Percentiles rank a stretch among this genome's conserved stretches.
phyloP scores from a whole-genome alignment of 53 echinoderm and acorn worm species.

The Actinopyga echinites region DNA sequence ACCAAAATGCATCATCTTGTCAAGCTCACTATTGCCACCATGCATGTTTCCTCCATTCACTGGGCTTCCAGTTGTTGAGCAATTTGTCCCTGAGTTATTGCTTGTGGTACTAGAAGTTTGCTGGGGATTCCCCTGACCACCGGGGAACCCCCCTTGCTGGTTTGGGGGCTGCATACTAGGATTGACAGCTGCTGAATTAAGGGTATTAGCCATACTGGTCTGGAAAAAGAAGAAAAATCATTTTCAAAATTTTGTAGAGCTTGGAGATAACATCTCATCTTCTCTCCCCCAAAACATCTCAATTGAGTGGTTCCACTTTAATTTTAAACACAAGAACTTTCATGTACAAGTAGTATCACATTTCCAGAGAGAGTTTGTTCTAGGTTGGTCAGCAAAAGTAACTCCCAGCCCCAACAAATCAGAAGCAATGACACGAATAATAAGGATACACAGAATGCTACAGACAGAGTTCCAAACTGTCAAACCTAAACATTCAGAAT shows the following conservation, averaged over 20 bases:
- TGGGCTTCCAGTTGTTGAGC: neutral
- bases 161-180: constrained; percentile 38
- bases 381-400: too few relatives aligned
- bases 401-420: too few relatives aligned
- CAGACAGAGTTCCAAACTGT: too few relatives aligned
- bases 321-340: too few relatives aligned
- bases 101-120: constrained; percentile 1
- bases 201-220: constrained; percentile 18
- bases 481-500: too few relatives aligned
- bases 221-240: neutral
- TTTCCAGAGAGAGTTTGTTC: too few relatives aligned
- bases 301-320: too few relatives aligned
- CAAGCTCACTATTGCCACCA: constrained; percentile 5
- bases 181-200: neutral
- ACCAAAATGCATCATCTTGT: constrained; percentile 31
- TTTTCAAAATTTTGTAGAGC: neutral
- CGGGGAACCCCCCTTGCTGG: constrained; percentile 43
- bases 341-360: too few relatives aligned
- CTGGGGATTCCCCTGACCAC: constrained; percentile 42
- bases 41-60: neutral
- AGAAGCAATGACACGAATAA: too few relatives aligned
- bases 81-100: constrained; percentile 12
- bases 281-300: too few relatives aligned
- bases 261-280: too few relatives aligned
- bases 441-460: too few relatives aligned